Conservation (phyloP, 2,888 invertebrate species). For the Frankliniella fusca region DNA sequence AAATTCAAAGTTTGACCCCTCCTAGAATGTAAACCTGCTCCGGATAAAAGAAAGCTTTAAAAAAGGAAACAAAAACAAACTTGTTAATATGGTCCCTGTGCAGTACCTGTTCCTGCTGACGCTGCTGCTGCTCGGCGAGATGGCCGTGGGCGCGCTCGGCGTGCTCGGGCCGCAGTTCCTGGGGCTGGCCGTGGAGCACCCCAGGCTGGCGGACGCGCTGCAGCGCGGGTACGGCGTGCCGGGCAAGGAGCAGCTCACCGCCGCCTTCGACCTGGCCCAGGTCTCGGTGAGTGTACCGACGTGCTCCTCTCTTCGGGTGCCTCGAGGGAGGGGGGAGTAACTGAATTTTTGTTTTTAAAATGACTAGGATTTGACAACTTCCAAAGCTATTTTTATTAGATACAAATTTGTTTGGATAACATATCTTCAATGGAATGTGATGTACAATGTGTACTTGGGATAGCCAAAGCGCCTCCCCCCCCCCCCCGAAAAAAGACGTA, state of each 20-base stretch:
- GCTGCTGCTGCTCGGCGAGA: slow-evolving; percentile 62
- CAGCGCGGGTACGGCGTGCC: slow-evolving; percentile 74
- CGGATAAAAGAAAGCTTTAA: neutral
- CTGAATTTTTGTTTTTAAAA: too few species aligned
- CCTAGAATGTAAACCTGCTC: neutral
- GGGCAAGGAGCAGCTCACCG: slow-evolving; percentile 68
- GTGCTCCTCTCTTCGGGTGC: too few species aligned
- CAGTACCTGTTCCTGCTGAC: slow-evolving; percentile 70
- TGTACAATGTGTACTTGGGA: too few species aligned
- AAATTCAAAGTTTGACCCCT: too few species aligned
- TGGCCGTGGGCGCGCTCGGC: slow-evolving; percentile 64
- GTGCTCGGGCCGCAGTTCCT: slow-evolving; percentile 74
- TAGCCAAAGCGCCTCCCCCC: too few species aligned
- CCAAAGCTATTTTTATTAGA: too few species aligned
- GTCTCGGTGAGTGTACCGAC: slow-evolving; percentile 49
- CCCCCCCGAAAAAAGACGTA: too few species aligned
- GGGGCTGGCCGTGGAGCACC: slow-evolving; percentile 64
- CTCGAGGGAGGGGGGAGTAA: too few species aligned
- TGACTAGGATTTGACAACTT: too few species aligned
- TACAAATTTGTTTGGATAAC: too few species aligned
- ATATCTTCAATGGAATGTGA: too few species aligned
- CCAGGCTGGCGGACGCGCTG: slow-evolving; percentile 64
- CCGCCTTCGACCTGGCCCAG: slow-evolving; percentile 75
- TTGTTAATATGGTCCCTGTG: slow-evolving; percentile 40
- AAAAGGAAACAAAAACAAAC: too few species aligned